A percentile compares a stretch with the other conserved stretches of the same genome.
Conservation (phyloP, 1,140 invertebrate genomes). For the Formica selysi region DNA sequence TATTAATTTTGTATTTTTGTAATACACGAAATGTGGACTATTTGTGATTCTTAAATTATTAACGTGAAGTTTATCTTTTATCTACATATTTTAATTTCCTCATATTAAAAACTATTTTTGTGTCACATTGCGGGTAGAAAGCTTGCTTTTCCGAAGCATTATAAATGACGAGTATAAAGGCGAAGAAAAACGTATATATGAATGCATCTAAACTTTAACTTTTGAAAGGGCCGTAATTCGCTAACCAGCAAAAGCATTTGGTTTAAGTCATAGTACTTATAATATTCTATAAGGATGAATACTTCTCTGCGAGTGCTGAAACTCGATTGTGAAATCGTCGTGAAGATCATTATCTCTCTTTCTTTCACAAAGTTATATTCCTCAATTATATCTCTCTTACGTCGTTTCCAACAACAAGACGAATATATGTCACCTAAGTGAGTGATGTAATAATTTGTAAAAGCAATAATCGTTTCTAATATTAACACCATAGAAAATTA, state of each 20-base stretch:
- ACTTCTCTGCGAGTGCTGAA: constrained; percentile 6
- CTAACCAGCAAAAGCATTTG: constrained; percentile 20
- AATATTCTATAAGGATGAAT: neutral
- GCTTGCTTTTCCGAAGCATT: neutral
- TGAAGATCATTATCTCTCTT: neutral
- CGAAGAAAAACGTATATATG: neutral
- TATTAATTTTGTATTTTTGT: constrained; percentile 10
- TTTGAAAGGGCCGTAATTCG: constrained; percentile 23
- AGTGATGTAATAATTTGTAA: constrained; percentile 18
- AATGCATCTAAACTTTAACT: neutral
- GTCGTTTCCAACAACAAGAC: neutral
- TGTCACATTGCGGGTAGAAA: neutral
- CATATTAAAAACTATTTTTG: neutral
- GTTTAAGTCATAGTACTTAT: constrained; percentile 32
- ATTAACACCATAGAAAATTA: too few species aligned
- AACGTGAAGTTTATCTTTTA: neutral
- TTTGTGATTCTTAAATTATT: neutral
- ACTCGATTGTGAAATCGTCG: neutral
- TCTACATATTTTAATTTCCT: neutral
- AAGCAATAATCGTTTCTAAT: neutral
- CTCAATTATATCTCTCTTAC: neutral
- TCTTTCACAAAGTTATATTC: neutral
- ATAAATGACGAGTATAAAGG: neutral
- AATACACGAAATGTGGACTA: neutral
- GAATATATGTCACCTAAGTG: neutral